phyloP scores from a whole-genome alignment of 2,113 vertebrate genomes.

The Myanophis thanlyinensis region DNA sequence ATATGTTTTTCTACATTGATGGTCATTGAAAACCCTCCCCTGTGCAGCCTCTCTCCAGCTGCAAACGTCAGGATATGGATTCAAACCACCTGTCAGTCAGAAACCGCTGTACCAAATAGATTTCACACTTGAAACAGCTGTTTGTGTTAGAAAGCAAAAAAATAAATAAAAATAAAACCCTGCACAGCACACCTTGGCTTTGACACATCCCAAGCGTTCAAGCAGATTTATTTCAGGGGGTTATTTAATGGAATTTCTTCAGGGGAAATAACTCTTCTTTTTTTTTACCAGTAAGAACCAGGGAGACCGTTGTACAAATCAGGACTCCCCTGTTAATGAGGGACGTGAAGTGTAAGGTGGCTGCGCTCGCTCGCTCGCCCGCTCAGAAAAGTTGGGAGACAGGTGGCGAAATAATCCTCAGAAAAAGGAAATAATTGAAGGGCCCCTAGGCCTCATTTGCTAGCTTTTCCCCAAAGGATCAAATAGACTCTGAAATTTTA shows the following conservation, averaged over 20 bases:
- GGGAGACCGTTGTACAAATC: background rate
- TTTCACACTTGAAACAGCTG: constrained; percentile 31
- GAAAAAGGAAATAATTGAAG: background rate
- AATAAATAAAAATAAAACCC: too few relatives aligned
- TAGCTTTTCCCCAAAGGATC: background rate
- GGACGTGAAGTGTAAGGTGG: background rate
- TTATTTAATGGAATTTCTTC: background rate
- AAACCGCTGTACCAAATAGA: constrained; percentile 22
- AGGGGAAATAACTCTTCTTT: background rate
- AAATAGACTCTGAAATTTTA: background rate
- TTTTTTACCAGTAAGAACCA: background rate
- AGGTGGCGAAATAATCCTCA: background rate
- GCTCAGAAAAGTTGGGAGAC: background rate
- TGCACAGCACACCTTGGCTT: background rate
- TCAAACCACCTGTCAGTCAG: constrained; percentile 34
- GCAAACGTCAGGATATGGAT: constrained; percentile 37
- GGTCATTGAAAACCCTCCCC: constrained; percentile 37
- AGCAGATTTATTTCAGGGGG: background rate
- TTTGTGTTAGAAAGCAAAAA: background rate
- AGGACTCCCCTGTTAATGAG: background rate
- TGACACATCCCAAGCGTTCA: background rate
- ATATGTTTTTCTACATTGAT: constrained; percentile 64
- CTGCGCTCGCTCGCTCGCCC: too few relatives aligned
- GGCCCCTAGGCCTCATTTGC: background rate
- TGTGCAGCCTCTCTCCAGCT: constrained; percentile 44